phyloP scores from a whole-genome alignment of 2,888 invertebrate genomes.

The Tethea ocularis region DNA sequence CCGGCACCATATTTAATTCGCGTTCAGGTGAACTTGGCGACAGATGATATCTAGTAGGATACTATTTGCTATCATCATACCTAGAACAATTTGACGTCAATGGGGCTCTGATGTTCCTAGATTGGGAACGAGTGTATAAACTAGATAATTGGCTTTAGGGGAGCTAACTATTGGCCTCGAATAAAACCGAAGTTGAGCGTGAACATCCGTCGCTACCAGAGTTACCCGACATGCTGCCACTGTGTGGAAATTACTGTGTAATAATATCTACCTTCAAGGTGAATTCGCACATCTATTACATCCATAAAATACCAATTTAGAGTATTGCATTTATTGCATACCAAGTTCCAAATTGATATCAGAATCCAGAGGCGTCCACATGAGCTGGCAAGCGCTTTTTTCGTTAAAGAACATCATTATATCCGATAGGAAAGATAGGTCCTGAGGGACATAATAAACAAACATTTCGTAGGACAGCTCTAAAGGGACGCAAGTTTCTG shows the following conservation, averaged over 20 bases:
- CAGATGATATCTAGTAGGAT: too few relatives aligned
- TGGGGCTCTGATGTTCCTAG: slow-evolving; percentile 3
- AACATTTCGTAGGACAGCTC: too few relatives aligned
- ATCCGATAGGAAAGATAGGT: too few relatives aligned
- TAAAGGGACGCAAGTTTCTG: too few relatives aligned
- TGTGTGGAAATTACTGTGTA: neutral
- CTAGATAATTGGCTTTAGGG: slow-evolving; percentile 46
- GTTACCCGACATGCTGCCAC: neutral
- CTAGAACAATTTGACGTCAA: slow-evolving; percentile 21
- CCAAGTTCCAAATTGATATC: too few relatives aligned
- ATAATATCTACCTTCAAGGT: neutral
- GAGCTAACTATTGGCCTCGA: slow-evolving; percentile 37
- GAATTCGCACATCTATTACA: neutral
- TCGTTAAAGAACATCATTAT: too few relatives aligned
- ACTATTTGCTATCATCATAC: slow-evolving; percentile 9
- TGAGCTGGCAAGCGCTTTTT: too few relatives aligned
- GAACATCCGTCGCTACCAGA: slow-evolving; percentile 27
- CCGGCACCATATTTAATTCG: too few relatives aligned
- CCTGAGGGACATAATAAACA: too few relatives aligned
- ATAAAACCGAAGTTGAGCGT: slow-evolving; percentile 21
- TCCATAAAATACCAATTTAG: neutral
- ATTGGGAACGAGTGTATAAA: slow-evolving; percentile 26
- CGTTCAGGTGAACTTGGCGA: too few relatives aligned
- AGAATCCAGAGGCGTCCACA: too few relatives aligned
- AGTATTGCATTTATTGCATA: neutral